Conservation (phyloP, 1,140 invertebrate species). For the Pseudachorutes palmiensis region DNA sequence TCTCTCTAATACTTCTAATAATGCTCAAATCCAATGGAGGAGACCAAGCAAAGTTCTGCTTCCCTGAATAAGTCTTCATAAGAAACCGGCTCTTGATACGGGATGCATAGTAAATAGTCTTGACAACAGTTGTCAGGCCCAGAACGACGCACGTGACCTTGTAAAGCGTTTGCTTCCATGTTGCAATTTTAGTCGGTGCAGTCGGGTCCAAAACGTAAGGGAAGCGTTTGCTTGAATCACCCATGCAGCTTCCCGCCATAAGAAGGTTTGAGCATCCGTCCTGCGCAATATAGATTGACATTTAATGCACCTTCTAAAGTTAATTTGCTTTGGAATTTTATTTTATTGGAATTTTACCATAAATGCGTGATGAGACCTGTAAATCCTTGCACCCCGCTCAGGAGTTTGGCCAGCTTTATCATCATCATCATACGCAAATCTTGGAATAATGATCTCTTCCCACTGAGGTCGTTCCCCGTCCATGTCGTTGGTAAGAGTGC, state of each 20-base stretch:
- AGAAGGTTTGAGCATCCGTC: slow-evolving; percentile 26
- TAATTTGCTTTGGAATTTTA: too few relatives aligned
- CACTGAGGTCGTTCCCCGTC: slow-evolving; percentile 31
- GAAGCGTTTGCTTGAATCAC: slow-evolving; percentile 18
- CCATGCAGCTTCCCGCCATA: slow-evolving; percentile 19
- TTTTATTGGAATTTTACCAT: neutral
- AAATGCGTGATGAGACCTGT: slow-evolving; percentile 29
- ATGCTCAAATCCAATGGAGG: slow-evolving; percentile 17
- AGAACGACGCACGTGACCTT: slow-evolving; percentile 21
- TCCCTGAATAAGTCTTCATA: slow-evolving; percentile 25
- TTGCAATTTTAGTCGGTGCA: neutral
- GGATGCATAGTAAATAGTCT: slow-evolving; percentile 18
- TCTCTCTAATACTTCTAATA: slow-evolving; percentile 24
- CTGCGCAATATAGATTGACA: neutral
- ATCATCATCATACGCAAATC: slow-evolving; percentile 28
- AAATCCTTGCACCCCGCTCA: slow-evolving; percentile 14
- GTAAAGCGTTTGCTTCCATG: slow-evolving; percentile 19
- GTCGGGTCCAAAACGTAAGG: slow-evolving; percentile 27
- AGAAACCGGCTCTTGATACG: slow-evolving; percentile 26
- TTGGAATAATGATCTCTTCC: slow-evolving; percentile 34
- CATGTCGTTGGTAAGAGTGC: slow-evolving; percentile 25
- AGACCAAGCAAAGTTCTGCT: slow-evolving; percentile 24
- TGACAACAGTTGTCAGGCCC: slow-evolving; percentile 23
- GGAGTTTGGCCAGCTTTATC: neutral
- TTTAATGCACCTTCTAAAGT: neutral